Conservation (phyloP, 2,113 vertebrate genomes). For the Mormoops blainvillei region DNA sequence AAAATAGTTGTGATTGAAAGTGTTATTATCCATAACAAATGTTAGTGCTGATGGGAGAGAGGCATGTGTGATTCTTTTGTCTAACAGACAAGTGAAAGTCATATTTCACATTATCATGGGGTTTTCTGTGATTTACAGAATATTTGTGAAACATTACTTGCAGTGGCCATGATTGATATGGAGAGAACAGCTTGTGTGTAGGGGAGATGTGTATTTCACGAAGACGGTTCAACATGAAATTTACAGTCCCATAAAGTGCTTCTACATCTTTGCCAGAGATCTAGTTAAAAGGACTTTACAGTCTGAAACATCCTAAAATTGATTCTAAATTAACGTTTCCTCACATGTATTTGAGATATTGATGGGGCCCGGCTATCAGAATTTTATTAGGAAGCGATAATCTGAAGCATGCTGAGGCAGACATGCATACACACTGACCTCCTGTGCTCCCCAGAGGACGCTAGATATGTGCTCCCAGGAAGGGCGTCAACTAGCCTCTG, state of each 20-base stretch:
- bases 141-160: constrained; percentile 85
- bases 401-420: constrained; percentile 52
- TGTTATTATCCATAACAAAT: constrained; percentile 88
- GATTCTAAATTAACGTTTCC: constrained; percentile 83
- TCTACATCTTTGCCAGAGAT: constrained; percentile 79
- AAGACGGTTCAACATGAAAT: constrained; percentile 78
- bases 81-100: constrained; percentile 84
- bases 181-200: constrained; percentile 75
- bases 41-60: constrained; percentile 82
- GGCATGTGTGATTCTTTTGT: constrained; percentile 79
- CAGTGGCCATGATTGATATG: constrained; percentile 78
- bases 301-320: constrained; percentile 83
- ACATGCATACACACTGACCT: constrained; percentile 53
- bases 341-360: constrained; percentile 78
- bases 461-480: not conserved
- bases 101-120: constrained; percentile 83
- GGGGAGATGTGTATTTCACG: constrained; percentile 78
- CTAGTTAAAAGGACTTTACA: constrained; percentile 87
- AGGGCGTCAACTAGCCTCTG: not conserved
- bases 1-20: constrained; percentile 87
- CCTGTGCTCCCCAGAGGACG: constrained; percentile 50
- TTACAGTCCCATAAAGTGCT: constrained; percentile 83
- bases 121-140: constrained; percentile 84
- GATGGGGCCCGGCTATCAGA: constrained; percentile 66
- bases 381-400: constrained; percentile 78